Base-by-base conservation (phyloP, 2,888 invertebrate genomes). In the Maniola hyperantus region DNA sequence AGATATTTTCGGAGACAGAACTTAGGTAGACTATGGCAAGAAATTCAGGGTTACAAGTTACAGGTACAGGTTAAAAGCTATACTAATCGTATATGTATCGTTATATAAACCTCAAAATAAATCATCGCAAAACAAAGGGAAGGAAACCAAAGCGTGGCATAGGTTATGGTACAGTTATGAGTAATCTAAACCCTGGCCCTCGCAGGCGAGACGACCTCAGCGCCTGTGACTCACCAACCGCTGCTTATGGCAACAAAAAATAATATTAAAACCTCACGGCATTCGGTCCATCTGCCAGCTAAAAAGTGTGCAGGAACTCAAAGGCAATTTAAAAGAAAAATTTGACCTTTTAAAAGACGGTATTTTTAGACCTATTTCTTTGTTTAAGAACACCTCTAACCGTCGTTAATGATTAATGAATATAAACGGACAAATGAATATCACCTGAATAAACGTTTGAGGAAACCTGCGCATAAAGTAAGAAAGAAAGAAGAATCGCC, bases 181-280 rank as follows among this genome's bases (percentile, higher is more conserved):
- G 75, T 82, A 80, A 81, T 75, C 69, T 74, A 74, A 74, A 74
- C 71, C 73, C 70, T 74, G 74, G 53, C 42, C 73, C 70, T 74
- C 74, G 53, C 62, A 76, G 71, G 39, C 73, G 76, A 70, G 61
- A 64, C 71, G 78, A 75, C 75, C 75, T 74, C 64, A 8, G 61
- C 13, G 62, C 60, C 50, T 36, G 50, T 73, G 71, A 74, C 66
- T 72, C 72, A 73, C 70, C 68, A 63, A 62, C 57, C 51, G 66
- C 65, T 66, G 67, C 69, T 72, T 64, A 68, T 65, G 69, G 64
- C 51, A 68, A 69, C 63, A 68, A 71, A 72, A 71, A 71, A 67
- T 64, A 66, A 64, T 66, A 68, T 51, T 51, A 70, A 72, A 63
- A 66, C 39, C 48, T 59, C 53, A 54, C 34, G 59, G 65, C 63